Conservation (phyloP, 2,888 invertebrate species). For the Heliothis peltigera region DNA sequence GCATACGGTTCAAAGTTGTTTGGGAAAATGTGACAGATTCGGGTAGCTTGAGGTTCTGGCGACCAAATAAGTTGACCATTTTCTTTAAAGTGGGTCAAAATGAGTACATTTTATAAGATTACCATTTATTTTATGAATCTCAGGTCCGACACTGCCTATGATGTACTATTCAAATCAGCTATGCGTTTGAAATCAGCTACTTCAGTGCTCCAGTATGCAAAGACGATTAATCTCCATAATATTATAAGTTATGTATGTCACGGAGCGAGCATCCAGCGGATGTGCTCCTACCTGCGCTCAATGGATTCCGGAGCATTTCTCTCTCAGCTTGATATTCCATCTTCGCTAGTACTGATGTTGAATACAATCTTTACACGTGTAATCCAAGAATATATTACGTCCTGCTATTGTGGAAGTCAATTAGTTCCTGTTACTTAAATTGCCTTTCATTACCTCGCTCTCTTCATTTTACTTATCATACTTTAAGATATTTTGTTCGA, state of each 20-base stretch:
- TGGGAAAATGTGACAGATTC: too few relatives aligned
- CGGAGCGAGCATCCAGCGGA: neutral
- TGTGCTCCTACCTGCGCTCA: constrained; percentile 1
- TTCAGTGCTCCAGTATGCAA: constrained; percentile 8
- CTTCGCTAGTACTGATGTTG: neutral
- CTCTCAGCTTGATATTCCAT: neutral
- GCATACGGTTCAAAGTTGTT: too few relatives aligned
- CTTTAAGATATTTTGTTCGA: too few relatives aligned
- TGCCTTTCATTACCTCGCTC: neutral
- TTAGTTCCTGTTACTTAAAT: constrained; percentile 4
- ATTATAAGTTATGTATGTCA: constrained; percentile 10
- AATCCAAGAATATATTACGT: constrained; percentile 2
- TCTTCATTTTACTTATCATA: too few relatives aligned
- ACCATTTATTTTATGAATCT: neutral
- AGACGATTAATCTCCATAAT: constrained; percentile 16
- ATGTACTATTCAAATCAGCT: neutral
- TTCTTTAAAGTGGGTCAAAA: neutral
- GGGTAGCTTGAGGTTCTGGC: too few relatives aligned
- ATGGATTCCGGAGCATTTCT: neutral
- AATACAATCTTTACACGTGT: neutral
- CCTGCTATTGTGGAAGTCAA: constrained; percentile 8
- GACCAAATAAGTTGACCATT: too few relatives aligned
- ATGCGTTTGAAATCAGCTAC: constrained; percentile 9
- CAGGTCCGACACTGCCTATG: neutral
- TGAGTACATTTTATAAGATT: neutral